A percentile compares a stretch with the other conserved stretches of the same genome.
phyloP scores from a whole-genome alignment of 1,140 invertebrate species.

The Pararge aegeria region DNA sequence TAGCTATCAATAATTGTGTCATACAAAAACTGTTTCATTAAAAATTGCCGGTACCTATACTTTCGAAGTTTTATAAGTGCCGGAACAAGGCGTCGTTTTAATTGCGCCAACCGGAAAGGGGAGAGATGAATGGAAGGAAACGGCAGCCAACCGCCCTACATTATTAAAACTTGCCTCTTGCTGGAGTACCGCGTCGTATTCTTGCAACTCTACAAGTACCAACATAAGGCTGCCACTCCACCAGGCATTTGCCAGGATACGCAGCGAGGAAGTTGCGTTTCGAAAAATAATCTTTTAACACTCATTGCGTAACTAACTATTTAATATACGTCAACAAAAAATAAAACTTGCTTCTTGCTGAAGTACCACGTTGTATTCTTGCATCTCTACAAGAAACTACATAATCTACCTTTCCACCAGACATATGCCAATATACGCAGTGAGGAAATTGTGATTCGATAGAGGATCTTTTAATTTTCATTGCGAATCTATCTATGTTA shows the following conservation, averaged over 20 bases:
- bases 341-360: too few species aligned
- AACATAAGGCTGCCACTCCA: conserved; percentile 30
- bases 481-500: too few species aligned
- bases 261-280: too few species aligned
- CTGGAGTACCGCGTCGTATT: conserved; percentile 46
- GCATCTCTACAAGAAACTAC: too few species aligned
- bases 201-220: conserved; percentile 38
- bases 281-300: too few species aligned
- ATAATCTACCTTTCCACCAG: too few species aligned
- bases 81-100: conserved; percentile 72
- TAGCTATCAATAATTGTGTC: not conserved
- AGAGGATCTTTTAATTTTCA: too few species aligned
- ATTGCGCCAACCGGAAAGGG: conserved; percentile 74
- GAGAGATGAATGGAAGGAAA: conserved; percentile 75
- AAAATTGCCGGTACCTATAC: conserved; percentile 67
- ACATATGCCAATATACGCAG: too few species aligned
- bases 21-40: conserved; percentile 31
- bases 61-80: conserved; percentile 75
- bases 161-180: conserved; percentile 74
- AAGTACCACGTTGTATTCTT: too few species aligned
- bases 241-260: not conserved
- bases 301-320: too few species aligned
- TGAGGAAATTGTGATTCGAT: too few species aligned
- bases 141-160: conserved; percentile 66
- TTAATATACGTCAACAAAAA: too few species aligned